Percentiles rank a stretch among this genome's conserved stretches.
These are phyloP conservation scores for Aphaenogaster floridana DNA, from an alignment of 1,140 invertebrate species.

Conservation along the genomic window DNA sequence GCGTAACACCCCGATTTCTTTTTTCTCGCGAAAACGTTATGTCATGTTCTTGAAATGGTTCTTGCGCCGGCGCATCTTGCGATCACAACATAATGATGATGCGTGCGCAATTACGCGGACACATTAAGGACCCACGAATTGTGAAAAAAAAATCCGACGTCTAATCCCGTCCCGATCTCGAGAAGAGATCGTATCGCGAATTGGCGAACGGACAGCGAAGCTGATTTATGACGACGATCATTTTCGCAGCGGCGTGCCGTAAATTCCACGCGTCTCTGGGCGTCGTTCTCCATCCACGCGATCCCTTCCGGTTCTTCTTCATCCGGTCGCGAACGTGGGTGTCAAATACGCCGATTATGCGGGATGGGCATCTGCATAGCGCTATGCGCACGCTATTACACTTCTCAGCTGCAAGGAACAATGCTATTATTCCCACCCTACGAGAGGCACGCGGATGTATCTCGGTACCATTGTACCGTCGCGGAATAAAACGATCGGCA, in stretches of 20 bases:
- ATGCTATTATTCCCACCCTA: conserved; percentile 58
- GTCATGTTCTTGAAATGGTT: background rate
- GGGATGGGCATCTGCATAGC: conserved; percentile 50
- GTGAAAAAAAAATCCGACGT: background rate
- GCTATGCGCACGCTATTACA: conserved; percentile 42
- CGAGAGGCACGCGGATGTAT: conserved; percentile 56
- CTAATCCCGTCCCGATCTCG: background rate
- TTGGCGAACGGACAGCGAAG: background rate
- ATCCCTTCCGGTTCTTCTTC: conserved; percentile 51
- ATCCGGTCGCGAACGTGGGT: conserved; percentile 51
- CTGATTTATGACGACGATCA: conserved; percentile 13
- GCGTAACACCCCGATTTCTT: conserved; percentile 29
- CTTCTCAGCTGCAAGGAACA: conserved; percentile 52
- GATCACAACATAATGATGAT: background rate
- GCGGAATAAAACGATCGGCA: conserved; percentile 37
- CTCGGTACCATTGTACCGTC: conserved; percentile 54
- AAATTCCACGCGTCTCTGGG: conserved; percentile 24
- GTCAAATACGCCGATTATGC: conserved; percentile 55
- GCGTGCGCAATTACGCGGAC: background rate
- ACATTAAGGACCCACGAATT: background rate
- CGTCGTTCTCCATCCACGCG: background rate
- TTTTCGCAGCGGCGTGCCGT: conserved; percentile 8
- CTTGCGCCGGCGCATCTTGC: background rate
- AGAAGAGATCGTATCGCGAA: conserved; percentile 19
- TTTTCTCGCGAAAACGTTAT: conserved; percentile 16